A percentile compares a stretch with the other conserved stretches of the same genome.
These are phyloP conservation scores for Chondrosia reniformis DNA, from an alignment of 37 sponge, comb jelly and placozoan species.

Conservation along the genomic window DNA sequence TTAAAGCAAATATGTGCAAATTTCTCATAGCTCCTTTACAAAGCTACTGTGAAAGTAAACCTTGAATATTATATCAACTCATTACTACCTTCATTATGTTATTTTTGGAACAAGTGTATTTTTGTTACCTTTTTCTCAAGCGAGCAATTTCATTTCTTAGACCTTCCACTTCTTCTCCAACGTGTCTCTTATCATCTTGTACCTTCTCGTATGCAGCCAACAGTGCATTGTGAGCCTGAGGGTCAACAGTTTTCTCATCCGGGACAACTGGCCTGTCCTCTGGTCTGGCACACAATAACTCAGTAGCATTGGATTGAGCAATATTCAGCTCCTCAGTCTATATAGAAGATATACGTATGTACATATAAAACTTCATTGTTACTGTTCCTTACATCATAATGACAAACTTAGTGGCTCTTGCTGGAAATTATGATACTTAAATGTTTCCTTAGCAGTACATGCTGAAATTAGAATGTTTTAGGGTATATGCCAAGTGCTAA, in stretches of 20 bases:
- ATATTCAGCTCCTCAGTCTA: conserved; percentile 7
- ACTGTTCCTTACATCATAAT: too few species aligned
- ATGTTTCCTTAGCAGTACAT: too few species aligned
- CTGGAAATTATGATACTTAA: too few species aligned
- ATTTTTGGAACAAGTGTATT: too few species aligned
- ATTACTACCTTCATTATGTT: too few species aligned
- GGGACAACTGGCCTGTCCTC: neutral
- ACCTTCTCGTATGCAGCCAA: conserved; percentile 38
- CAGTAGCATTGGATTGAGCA: conserved; percentile 26
- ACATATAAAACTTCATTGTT: too few species aligned
- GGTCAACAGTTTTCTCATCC: conserved; percentile 20
- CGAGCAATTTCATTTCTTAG: neutral
- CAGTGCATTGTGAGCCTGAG: conserved; percentile 42
- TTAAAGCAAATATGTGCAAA: too few species aligned
- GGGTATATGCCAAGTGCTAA: neutral
- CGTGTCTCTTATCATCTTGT: conserved; percentile 6
- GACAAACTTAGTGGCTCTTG: too few species aligned
- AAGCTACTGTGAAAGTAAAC: too few species aligned
- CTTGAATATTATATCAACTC: too few species aligned
- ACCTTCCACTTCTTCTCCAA: neutral
- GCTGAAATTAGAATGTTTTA: too few species aligned
- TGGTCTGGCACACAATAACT: neutral
- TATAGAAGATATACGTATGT: neutral
- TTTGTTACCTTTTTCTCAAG: neutral
- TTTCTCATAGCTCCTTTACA: too few species aligned